A percentile compares a stretch with the other conserved stretches of the same genome.
phyloP scores from a whole-genome alignment of 37 sponge, comb jelly and placozoan species.

The Oopsacas minuta region DNA sequence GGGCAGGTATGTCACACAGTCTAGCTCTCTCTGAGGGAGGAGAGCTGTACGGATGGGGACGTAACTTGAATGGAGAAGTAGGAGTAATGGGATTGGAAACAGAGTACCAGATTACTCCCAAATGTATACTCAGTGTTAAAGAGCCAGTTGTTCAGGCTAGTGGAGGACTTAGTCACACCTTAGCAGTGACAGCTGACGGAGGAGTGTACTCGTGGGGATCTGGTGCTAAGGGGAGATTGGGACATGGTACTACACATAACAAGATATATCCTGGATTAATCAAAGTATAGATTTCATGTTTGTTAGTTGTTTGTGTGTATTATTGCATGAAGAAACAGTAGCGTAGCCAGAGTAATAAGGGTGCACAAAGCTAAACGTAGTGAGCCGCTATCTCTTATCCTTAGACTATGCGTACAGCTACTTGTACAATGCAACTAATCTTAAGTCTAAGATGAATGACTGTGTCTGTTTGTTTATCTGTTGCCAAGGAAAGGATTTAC shows the following conservation, averaged over 20 bases:
- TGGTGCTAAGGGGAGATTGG: background rate
- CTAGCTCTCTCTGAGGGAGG: background rate
- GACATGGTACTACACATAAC: background rate
- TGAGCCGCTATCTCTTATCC: too few relatives aligned
- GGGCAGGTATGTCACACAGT: constrained; percentile 4
- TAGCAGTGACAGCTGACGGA: background rate
- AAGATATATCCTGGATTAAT: background rate
- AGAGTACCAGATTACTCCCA: background rate
- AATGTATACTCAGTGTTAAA: background rate
- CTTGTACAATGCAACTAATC: too few relatives aligned
- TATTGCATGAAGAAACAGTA: too few relatives aligned
- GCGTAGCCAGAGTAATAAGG: too few relatives aligned
- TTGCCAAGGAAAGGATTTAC: too few relatives aligned
- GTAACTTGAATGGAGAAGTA: background rate
- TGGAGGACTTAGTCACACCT: background rate
- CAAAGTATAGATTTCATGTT: too few relatives aligned
- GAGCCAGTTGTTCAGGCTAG: background rate
- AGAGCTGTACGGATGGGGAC: background rate
- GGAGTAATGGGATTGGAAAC: background rate
- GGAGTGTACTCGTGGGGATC: background rate
- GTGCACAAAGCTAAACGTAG: too few relatives aligned
- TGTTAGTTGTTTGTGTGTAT: too few relatives aligned
- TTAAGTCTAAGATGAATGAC: too few relatives aligned
- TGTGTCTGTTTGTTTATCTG: too few relatives aligned
- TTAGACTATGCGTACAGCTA: too few relatives aligned